Conservation (phyloP, 2,797 vertebrate genomes). For the Melanotaenia maccullochi region DNA sequence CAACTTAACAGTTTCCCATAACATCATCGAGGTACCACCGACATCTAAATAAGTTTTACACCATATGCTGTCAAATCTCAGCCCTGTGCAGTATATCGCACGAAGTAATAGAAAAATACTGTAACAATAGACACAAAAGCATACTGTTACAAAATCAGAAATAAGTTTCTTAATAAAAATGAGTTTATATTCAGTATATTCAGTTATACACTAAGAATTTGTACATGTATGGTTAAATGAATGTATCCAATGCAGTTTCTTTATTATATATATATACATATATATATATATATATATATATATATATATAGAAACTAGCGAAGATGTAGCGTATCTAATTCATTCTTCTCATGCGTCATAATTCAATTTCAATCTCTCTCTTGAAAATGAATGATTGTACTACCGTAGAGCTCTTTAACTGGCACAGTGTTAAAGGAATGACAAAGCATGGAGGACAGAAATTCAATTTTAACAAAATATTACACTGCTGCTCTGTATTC, state of each 20-base stretch:
- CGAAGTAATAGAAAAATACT: neutral
- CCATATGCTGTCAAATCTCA: neutral
- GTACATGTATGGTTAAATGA: conserved; percentile 24
- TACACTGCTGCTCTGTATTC: conserved; percentile 72
- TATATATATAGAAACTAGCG: conserved; percentile 31
- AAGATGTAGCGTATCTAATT: conserved; percentile 71
- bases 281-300: neutral
- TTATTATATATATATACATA: conserved; percentile 17
- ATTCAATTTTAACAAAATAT: conserved; percentile 81
- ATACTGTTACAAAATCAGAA: neutral
- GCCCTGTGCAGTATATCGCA: neutral
- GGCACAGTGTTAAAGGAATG: conserved; percentile 74
- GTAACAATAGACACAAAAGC: too few relatives aligned
- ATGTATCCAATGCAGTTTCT: conserved; percentile 30
- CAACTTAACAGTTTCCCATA: neutral
- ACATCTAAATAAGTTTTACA: neutral
- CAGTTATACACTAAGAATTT: conserved; percentile 5
- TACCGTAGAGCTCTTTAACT: conserved; percentile 75
- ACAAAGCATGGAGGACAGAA: conserved; percentile 78
- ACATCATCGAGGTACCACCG: neutral
- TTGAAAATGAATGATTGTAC: conserved; percentile 74
- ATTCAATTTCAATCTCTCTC: conserved; percentile 76
- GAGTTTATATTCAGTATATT: conserved; percentile 5
- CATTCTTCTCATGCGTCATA: conserved; percentile 74
- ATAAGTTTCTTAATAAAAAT: neutral